Conservation (phyloP, 2,113 vertebrate genomes). For the Ictalurus punctatus region DNA sequence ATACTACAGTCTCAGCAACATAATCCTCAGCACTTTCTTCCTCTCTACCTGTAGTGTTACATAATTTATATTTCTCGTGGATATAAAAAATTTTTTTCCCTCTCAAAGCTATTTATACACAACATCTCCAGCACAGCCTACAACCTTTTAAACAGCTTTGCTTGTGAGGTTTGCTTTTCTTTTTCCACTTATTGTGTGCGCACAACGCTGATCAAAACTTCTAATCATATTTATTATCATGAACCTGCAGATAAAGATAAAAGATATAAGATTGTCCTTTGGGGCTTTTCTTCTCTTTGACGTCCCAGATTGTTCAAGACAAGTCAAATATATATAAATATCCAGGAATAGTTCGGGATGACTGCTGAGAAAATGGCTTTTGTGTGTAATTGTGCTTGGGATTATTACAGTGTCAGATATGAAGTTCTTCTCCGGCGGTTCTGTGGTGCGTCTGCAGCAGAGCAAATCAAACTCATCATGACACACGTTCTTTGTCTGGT, state of each 20-base stretch:
- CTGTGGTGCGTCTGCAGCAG: not conserved
- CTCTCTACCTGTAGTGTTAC: constrained; percentile 2
- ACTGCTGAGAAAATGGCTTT: not conserved
- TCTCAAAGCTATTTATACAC: not conserved
- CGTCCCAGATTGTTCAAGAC: not conserved
- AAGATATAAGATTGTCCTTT: not conserved
- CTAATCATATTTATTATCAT: not conserved
- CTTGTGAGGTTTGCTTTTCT: not conserved
- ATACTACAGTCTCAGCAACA: not conserved
- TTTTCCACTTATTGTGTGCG: not conserved
- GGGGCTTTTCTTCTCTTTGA: constrained; percentile 5
- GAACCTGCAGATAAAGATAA: not conserved
- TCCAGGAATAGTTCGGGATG: not conserved
- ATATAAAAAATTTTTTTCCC: not conserved
- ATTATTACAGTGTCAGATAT: constrained; percentile 36
- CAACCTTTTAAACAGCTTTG: not conserved
- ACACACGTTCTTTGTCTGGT: not conserved
- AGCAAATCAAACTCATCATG: constrained; percentile 24
- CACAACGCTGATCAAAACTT: not conserved
- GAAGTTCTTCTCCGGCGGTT: constrained; percentile 4
- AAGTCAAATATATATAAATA: not conserved
- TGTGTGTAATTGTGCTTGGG: constrained; percentile 7
- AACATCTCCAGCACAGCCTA: not conserved
- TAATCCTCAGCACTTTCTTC: not conserved
- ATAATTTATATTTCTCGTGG: constrained; percentile 6